phyloP scores from a whole-genome alignment of 2,888 invertebrate genomes.

The Heliconius ethilla region DNA sequence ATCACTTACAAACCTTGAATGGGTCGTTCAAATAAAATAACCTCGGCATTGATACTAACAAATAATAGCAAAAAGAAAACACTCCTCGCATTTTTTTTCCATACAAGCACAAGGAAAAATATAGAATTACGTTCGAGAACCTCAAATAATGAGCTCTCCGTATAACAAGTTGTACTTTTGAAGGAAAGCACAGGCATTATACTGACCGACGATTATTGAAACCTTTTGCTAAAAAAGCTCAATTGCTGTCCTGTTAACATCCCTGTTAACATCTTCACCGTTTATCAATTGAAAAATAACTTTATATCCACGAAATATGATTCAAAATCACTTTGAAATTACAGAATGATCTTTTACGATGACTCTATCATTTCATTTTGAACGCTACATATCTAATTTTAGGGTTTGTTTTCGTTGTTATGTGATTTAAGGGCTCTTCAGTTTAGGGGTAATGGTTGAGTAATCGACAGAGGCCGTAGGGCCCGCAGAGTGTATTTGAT shows the following conservation, averaged over 20 bases:
- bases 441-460: conserved; percentile 67
- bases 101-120: conserved; percentile 43
- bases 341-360: conserved; percentile 41
- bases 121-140: conserved; percentile 47
- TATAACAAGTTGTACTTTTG: conserved; percentile 50
- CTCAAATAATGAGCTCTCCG: conserved; percentile 50
- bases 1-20: conserved; percentile 16
- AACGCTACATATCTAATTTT: conserved; percentile 43
- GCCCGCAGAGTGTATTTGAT: conserved; percentile 65
- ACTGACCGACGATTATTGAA: conserved; percentile 64
- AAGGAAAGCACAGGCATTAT: conserved; percentile 46
- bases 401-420: conserved; percentile 49
- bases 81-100: conserved; percentile 19
- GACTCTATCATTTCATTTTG: conserved; percentile 36
- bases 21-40: conserved; percentile 34
- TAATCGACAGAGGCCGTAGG: conserved; percentile 68
- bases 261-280: conserved; percentile 50
- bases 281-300: conserved; percentile 50
- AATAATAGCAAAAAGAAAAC: conserved; percentile 43
- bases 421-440: conserved; percentile 53
- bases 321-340: conserved; percentile 44
- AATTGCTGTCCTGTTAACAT: conserved; percentile 56
- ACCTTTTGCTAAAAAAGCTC: conserved; percentile 57
- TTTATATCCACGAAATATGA: conserved; percentile 45
- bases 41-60: conserved; percentile 42